Base-by-base conservation (phyloP, 35 echinoderm and acorn worm species). In the Lytechinus variegatus region DNA sequence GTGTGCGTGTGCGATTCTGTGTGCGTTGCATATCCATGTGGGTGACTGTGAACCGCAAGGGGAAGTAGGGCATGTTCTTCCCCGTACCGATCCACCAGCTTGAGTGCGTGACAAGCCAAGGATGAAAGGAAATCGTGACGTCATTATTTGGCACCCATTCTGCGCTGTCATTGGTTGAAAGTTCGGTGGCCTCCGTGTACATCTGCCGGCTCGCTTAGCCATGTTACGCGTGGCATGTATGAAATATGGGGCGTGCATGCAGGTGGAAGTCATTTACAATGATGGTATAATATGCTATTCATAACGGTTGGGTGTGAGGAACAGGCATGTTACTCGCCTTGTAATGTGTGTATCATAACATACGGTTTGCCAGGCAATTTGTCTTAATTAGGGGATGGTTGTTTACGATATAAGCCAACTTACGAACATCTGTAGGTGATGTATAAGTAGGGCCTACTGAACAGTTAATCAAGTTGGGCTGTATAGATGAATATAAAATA, bases 341-440 rank as follows among this genome's bases (percentile, higher is more conserved):
- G n/a, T 90, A 54, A 90, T 90, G 88, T 13, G 88, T 90, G 24
- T 52, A 54, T 28, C 88, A 90, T 52, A 54, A 21, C 88, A 90
- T 54, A 19, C 28, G 28, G 52, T 52, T 33, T 90, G 29, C 27
- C 28, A 54, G 88, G 88, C 88, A 54, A 90, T 90, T 90, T 90
- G 88, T 90, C 88, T 29, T 90, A 90, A 90, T 90, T 90, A 90
- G 88, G 88, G 66, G 66, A 44, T 24, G 66, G 66, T 79, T 79
- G 66, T 79, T 79, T 79, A 79, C 66, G 66, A 79, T 79, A n/a
- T 79, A 24, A 24, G 14, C 66, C 66, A 79, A 19, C 66, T 4
- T 24, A 79, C 7, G 66, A 5, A n/a, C 16, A 44, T 44, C 33
- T 44, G 33, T 44, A 44, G 33, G 33, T 44, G 33, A 44, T 44